Evolutionary conservation across 2,888 invertebrate species (phyloP).

Genomic region (Polydrusus cervinus): DNA sequence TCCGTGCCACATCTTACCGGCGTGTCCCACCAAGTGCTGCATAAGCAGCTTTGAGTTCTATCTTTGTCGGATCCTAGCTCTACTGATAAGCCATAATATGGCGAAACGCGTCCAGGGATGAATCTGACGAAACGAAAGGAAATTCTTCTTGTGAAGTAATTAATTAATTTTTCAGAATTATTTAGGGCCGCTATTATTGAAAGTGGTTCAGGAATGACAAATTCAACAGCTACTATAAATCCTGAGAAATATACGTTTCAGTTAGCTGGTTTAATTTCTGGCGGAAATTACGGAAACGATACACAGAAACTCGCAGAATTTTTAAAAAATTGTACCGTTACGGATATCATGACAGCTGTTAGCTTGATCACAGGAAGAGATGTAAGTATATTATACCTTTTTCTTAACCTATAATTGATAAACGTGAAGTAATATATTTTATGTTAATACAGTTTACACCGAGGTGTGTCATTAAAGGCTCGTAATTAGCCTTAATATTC

Average conservation of each 20-base stretch:
- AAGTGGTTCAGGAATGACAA: slow-evolving; percentile 26
- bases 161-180: slow-evolving; percentile 18
- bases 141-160: neutral
- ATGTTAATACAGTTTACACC: neutral
- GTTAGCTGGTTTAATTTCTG: slow-evolving; percentile 22
- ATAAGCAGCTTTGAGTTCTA: no score
- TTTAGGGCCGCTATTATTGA: slow-evolving; percentile 35
- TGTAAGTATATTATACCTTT: neutral
- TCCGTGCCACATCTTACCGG: no score
- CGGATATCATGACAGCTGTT: slow-evolving; percentile 12
- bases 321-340: slow-evolving; percentile 11
- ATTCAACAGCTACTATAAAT: slow-evolving; percentile 9
- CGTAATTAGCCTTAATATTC: no score
- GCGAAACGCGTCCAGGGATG: no score
- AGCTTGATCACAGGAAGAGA: neutral
- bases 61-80: no score
- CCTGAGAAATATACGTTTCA: neutral
- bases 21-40: no score
- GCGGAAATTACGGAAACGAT: slow-evolving; percentile 25
- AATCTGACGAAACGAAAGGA: no score
- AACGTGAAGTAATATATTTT: no score
- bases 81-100: no score
- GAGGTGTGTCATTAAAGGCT: no score
- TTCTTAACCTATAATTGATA: neutral
- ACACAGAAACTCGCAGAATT: slow-evolving; percentile 17